These are phyloP conservation scores for Tetranychus truncatus DNA, from an alignment of 2,888 invertebrate species.

Conservation along the genomic window DNA sequence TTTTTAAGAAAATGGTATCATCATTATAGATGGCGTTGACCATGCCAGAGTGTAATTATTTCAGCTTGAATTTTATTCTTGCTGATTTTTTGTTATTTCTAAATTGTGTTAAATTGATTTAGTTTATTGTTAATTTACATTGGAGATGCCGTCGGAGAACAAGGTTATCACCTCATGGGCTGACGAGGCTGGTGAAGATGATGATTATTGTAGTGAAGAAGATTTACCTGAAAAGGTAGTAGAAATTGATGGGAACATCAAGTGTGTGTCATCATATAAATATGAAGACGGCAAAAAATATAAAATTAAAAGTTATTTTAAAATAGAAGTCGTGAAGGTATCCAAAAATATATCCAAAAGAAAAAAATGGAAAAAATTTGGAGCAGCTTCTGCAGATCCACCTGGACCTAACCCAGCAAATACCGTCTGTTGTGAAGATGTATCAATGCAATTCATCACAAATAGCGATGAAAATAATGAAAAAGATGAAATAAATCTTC, in stretches of 20 bases:
- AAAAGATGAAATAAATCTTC: constrained; percentile 44
- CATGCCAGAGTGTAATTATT: no score
- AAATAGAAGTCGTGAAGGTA: constrained; percentile 61
- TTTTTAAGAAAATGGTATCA: no score
- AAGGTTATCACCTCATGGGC: background rate
- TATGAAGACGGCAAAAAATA: constrained; percentile 64
- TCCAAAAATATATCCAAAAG: constrained; percentile 67
- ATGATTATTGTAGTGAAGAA: constrained; percentile 27
- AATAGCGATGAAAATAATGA: constrained; percentile 32
- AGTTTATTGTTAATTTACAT: constrained; percentile 12
- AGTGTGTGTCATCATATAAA: constrained; percentile 81
- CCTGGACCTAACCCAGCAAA: constrained; percentile 97
- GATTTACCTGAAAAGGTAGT: constrained; percentile 32
- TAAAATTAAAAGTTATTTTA: constrained; percentile 50
- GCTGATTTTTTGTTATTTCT: background rate
- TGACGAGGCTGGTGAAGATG: background rate
- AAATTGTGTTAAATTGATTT: background rate
- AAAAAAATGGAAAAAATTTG: constrained; percentile 90
- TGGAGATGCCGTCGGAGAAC: background rate
- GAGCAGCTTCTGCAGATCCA: constrained; percentile 68
- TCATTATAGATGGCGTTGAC: no score
- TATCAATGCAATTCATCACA: constrained; percentile 51
- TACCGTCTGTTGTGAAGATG: constrained; percentile 85
- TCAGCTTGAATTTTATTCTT: background rate
- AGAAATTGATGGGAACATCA: constrained; percentile 57